Conservation (phyloP, 2,888 invertebrate genomes). For the Chirona hameri region DNA sequence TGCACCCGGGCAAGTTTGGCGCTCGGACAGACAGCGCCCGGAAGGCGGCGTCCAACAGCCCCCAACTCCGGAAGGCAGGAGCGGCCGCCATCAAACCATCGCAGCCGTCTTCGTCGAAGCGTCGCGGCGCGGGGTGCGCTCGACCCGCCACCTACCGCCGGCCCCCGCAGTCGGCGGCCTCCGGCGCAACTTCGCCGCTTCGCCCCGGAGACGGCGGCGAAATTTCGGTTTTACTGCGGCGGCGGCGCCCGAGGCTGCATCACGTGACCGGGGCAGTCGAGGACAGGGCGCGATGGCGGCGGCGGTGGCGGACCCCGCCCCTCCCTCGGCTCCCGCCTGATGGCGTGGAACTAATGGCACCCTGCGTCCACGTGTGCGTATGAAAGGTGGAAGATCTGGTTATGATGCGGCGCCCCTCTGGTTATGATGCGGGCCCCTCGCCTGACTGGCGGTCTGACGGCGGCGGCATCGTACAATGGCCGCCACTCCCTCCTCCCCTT, state of each 20-base stretch:
- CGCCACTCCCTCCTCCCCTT: not conserved
- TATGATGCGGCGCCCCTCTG: slow-evolving; percentile 10
- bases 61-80: slow-evolving; percentile 28
- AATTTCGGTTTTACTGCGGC: slow-evolving; percentile 13
- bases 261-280: not conserved
- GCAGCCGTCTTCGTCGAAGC: slow-evolving; percentile 3
- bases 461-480: not conserved
- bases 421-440: slow-evolving; percentile 22
- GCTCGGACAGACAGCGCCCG: slow-evolving; percentile 9
- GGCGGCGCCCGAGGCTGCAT: not conserved
- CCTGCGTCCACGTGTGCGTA: slow-evolving; percentile 27
- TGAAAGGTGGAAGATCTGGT: slow-evolving; percentile 26
- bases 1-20: not conserved
- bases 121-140: not conserved
- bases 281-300: not conserved
- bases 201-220: not conserved
- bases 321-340: not conserved
- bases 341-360: slow-evolving; percentile 13
- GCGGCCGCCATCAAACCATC: slow-evolving; percentile 9
- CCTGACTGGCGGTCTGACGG: not conserved
- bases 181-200: not conserved
- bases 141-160: not conserved
- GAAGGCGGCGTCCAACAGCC: slow-evolving; percentile 4
- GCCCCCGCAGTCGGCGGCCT: not conserved
- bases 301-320: not conserved